phyloP scores from a whole-genome alignment of 2,888 invertebrate species.

The Meghimatium bilineatum region DNA sequence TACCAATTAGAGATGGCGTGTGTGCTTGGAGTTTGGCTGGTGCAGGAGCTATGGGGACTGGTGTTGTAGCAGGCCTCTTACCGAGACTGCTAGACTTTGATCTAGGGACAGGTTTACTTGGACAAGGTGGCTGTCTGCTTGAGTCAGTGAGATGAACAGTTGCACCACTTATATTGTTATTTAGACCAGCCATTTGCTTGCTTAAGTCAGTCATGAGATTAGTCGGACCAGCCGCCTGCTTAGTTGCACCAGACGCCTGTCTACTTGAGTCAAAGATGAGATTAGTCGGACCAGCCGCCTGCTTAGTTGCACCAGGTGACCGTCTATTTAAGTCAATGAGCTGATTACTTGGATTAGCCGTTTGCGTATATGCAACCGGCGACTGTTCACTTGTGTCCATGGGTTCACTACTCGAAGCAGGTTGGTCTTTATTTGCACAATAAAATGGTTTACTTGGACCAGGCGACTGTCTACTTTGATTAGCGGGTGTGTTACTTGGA shows the following conservation, averaged over 20 bases:
- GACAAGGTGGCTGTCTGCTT: background rate
- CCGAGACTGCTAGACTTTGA: constrained; percentile 28
- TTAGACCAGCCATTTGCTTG: background rate
- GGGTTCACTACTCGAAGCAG: background rate
- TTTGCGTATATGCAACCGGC: background rate
- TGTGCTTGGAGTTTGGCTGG: constrained; percentile 35
- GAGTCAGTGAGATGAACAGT: background rate
- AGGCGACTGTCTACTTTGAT: background rate
- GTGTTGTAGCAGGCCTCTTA: constrained; percentile 36
- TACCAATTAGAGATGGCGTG: background rate
- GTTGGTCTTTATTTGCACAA: background rate
- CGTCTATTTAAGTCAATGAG: background rate
- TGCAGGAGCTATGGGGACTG: constrained; percentile 41
- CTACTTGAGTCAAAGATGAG: background rate
- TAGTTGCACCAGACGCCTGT: background rate
- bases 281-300: background rate
- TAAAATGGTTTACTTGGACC: background rate
- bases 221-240: background rate
- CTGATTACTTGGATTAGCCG: background rate
- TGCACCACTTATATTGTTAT: background rate
- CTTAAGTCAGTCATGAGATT: background rate
- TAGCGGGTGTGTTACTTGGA: background rate
- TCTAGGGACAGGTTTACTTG: background rate
- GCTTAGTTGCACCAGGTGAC: background rate
- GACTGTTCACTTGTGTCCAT: background rate